A percentile compares a stretch with the other conserved stretches of the same genome.
Evolutionary conservation across 37 sponge, comb jelly and placozoan genomes (phyloP).

Genomic region (Beroe ovata): DNA sequence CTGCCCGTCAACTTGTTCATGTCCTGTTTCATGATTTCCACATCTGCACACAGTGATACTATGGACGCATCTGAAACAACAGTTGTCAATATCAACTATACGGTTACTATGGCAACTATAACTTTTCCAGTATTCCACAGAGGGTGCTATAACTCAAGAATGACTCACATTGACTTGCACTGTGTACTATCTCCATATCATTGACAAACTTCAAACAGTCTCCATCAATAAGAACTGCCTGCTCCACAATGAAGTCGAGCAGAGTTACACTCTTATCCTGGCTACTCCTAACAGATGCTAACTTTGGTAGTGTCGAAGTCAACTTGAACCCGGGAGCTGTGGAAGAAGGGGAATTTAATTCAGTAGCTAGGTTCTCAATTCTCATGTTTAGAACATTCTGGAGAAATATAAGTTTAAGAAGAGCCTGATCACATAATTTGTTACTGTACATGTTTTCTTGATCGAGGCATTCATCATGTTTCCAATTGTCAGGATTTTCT

Average conservation of each 20-base stretch:
- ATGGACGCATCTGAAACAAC: slow-evolving; percentile 5
- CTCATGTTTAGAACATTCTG: too few relatives aligned
- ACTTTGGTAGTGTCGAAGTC: slow-evolving; percentile 26
- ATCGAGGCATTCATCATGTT: slow-evolving; percentile 65
- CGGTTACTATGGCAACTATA: background rate
- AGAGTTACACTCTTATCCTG: slow-evolving; percentile 22
- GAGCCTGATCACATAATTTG: background rate
- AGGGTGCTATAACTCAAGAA: too few relatives aligned
- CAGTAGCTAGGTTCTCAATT: background rate
- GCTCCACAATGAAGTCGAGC: slow-evolving; percentile 50
- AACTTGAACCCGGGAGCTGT: slow-evolving; percentile 53
- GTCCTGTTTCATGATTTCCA: slow-evolving; percentile 56
- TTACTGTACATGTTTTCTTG: slow-evolving; percentile 32
- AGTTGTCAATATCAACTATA: background rate
- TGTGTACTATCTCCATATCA: slow-evolving; percentile 29
- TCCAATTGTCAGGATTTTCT: slow-evolving; percentile 32
- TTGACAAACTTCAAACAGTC: slow-evolving; percentile 53
- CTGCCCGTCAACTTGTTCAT: slow-evolving; percentile 23
- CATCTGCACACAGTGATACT: slow-evolving; percentile 22
- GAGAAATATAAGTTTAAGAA: too few relatives aligned
- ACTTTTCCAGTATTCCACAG: too few relatives aligned
- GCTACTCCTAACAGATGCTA: background rate
- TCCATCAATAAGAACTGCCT: slow-evolving; percentile 6
- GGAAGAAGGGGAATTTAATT: background rate
- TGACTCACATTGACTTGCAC: slow-evolving; percentile 26